These are phyloP conservation scores for Callimorpha dominula DNA, from an alignment of 2,888 invertebrate genomes.

Conservation along the genomic window DNA sequence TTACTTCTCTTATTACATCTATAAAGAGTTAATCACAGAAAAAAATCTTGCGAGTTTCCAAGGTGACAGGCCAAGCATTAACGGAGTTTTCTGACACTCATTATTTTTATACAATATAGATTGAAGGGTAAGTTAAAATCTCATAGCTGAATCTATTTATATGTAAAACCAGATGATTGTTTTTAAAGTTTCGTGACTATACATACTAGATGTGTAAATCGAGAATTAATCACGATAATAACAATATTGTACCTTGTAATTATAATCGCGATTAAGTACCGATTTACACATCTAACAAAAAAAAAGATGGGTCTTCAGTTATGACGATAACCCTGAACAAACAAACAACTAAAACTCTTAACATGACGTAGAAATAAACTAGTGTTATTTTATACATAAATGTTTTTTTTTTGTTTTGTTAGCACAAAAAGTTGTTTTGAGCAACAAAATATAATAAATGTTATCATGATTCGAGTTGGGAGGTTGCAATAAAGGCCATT, in stretches of 20 bases:
- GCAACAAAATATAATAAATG: neutral
- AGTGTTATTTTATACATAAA: neutral
- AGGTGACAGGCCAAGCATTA: neutral
- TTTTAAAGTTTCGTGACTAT: too few relatives aligned
- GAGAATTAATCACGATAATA: too few relatives aligned
- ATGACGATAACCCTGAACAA: neutral
- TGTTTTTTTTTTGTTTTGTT: neutral
- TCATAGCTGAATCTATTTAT: too few relatives aligned
- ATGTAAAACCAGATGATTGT: too few relatives aligned
- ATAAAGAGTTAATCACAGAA: neutral
- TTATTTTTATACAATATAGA: too few relatives aligned
- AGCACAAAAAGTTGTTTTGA: slow-evolving; percentile 8
- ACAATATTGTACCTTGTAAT: too few relatives aligned
- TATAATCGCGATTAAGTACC: too few relatives aligned
- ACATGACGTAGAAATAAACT: neutral
- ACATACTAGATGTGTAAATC: too few relatives aligned
- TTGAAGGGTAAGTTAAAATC: too few relatives aligned
- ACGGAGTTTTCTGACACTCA: neutral
- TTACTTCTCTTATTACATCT: neutral
- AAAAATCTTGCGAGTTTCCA: neutral
- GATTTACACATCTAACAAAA: too few relatives aligned
- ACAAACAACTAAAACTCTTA: neutral
- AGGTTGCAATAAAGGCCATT: neutral
- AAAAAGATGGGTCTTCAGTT: neutral
- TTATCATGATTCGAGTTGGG: neutral